These are phyloP conservation scores for Phrynocephalus versicolor DNA, from an alignment of 2,113 vertebrate species.

Conservation along the genomic window DNA sequence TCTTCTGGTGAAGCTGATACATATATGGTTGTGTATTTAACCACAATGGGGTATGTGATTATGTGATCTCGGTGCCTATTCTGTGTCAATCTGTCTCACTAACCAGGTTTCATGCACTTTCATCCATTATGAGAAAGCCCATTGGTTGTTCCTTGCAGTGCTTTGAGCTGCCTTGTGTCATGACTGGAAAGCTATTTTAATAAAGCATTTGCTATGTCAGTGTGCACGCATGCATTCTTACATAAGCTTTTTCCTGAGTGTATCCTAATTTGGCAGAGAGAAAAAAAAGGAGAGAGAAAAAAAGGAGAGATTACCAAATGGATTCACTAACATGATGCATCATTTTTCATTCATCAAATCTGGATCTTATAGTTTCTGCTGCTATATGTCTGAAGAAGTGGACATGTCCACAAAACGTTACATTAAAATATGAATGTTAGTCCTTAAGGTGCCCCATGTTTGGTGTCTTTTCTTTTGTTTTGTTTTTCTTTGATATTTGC, in stretches of 20 bases:
- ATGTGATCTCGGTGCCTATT: not conserved
- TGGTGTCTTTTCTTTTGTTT: no score
- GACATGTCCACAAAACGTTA: no score
- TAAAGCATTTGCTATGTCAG: not conserved
- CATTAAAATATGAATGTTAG: no score
- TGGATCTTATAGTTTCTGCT: conserved; percentile 13
- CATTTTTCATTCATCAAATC: conserved; percentile 19
- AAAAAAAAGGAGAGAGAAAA: not conserved
- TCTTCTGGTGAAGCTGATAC: not conserved
- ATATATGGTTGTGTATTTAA: not conserved
- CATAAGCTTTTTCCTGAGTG: not conserved
- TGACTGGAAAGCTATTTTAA: not conserved
- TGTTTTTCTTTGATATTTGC: no score
- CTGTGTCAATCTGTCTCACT: not conserved
- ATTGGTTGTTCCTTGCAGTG: not conserved
- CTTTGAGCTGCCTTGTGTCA: not conserved
- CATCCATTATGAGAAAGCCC: not conserved
- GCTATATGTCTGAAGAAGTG: no score
- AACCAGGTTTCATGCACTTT: not conserved
- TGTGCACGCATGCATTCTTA: not conserved
- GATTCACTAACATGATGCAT: not conserved
- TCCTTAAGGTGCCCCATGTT: no score
- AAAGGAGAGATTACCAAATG: not conserved
- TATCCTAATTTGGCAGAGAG: not conserved
- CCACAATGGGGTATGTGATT: not conserved